A percentile compares a stretch with the other conserved stretches of the same genome.
phyloP scores from a whole-genome alignment of 2,113 vertebrate genomes.

The Strigops habroptila region DNA sequence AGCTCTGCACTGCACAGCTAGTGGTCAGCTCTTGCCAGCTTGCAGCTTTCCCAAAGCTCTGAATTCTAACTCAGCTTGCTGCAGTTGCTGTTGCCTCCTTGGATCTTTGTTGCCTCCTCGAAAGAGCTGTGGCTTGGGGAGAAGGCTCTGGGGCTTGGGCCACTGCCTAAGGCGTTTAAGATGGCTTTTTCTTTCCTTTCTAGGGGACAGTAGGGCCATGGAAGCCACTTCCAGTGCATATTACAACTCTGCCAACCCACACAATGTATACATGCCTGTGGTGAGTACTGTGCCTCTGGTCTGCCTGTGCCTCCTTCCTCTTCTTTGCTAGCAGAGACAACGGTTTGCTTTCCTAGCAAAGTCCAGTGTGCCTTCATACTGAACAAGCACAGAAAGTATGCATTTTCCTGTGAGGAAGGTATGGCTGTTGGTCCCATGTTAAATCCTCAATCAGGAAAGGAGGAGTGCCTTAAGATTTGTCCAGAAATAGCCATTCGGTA shows the following conservation, averaged over 20 bases:
- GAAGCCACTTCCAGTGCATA: conserved; percentile 86
- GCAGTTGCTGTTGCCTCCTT: neutral
- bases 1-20: neutral
- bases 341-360: neutral
- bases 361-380: neutral
- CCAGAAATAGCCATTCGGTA: neutral
- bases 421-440: neutral
- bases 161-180: neutral
- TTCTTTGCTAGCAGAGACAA: neutral
- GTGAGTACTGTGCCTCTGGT: conserved; percentile 58
- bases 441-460: neutral
- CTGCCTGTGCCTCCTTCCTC: neutral
- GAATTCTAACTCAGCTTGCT: neutral
- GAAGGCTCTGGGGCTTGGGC: neutral
- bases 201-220: conserved; percentile 81
- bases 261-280: conserved; percentile 91
- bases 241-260: conserved; percentile 88
- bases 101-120: neutral
- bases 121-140: neutral
- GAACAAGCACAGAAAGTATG: neutral
- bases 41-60: neutral
- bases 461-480: neutral
- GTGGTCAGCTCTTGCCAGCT: neutral
- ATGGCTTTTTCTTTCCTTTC: neutral
- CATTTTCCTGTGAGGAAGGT: neutral